These are phyloP conservation scores for Rhabdomys pumilio DNA, from an alignment of 2,797 vertebrate species.

Conservation along the genomic window DNA sequence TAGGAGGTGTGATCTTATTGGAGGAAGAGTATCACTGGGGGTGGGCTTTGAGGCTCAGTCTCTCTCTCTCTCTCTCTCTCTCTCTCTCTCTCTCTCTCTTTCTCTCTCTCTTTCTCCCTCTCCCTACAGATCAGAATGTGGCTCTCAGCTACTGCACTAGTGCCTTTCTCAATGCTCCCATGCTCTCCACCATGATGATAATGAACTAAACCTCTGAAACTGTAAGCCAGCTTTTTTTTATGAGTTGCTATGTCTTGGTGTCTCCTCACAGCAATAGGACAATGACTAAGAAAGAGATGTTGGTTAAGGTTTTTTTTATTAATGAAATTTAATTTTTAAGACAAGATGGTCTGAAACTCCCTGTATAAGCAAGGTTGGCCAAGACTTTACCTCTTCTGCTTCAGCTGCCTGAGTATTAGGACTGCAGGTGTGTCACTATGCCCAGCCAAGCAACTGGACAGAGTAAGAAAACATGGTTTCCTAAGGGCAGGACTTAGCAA, in stretches of 20 bases:
- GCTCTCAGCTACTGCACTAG: background rate
- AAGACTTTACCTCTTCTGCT: no score
- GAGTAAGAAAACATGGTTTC: conserved; percentile 30
- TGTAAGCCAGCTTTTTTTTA: no score
- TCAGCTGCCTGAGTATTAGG: background rate
- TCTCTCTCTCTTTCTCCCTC: no score
- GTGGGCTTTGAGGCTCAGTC: background rate
- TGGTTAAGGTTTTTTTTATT: background rate
- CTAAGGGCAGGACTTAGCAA: background rate
- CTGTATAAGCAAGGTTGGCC: background rate
- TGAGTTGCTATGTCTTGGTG: background rate
- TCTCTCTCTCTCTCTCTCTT: no score
- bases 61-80: no score
- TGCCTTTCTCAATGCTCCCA: background rate
- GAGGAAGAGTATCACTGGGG: background rate
- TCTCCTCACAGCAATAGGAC: background rate
- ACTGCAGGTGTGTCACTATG: background rate
- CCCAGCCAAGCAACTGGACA: background rate
- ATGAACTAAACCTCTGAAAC: background rate
- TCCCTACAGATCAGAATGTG: background rate
- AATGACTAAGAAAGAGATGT: background rate
- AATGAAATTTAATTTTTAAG: background rate
- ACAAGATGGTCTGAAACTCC: background rate
- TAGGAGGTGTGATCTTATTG: background rate
- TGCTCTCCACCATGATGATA: no score